Base-by-base conservation (phyloP, 2,797 vertebrate genomes). In the Poeciliopsis gracilis region DNA sequence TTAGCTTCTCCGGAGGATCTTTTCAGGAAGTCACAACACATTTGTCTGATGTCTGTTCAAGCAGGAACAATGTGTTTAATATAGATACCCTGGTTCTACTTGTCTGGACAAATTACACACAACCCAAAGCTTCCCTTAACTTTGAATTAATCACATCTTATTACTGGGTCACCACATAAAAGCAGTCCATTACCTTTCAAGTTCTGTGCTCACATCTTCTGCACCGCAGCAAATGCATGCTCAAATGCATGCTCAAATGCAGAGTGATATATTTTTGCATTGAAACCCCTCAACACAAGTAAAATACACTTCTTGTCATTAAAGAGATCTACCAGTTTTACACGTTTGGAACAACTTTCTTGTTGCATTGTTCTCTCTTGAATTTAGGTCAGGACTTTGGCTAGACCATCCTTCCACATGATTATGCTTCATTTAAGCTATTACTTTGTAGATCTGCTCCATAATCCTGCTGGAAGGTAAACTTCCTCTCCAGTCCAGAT, bases 21-120 rank as follows among this genome's bases (percentile, higher is more conserved):
- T 46, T 72, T 77, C 16, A 7, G 81, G 83, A 85, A 87, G 89
- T 93, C 88, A 85, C 75, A 89, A 93, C 87, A 82, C 81, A 83
- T 89, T 89, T 86, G 86, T 88, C 83, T 91, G 88, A 89, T 90
- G 85, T 81, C 79, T 85, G 81, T 78, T 90, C 86, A 87, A 82
- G 87, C 85, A 82, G 84, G 84, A 92, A 77, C 69, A 25, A 81
- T 78, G 73, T 74, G 76, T 84, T 92, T 89, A 91, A 90, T 90
- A 87, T 91, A 91, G 89, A 91, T 80, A 84, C 78, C 78, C 84
- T 79, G 86, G 83, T 82, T 89, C 79, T 84, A 87, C 85, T 80
- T 84, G 90, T 81, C 86, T 81, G 78, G 81, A 88, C 83, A 87
- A 79, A 91, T 93, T 90, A 90, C 30, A 77, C 79, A 86, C 88